Conservation (phyloP, 2,888 invertebrate genomes). For the Zele albiditarsus region DNA sequence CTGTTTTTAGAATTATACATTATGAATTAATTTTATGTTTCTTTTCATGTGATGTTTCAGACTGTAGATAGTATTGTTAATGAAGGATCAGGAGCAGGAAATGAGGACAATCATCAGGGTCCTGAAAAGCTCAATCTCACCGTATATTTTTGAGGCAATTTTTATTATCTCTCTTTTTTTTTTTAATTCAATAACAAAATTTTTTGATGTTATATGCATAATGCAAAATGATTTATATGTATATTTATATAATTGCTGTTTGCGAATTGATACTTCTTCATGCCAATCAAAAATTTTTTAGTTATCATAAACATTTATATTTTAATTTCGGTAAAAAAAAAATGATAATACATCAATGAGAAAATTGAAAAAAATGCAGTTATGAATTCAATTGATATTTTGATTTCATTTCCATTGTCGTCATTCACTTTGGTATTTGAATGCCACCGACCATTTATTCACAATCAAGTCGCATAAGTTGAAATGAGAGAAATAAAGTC, state of each 20-base stretch:
- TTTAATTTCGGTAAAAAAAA: neutral
- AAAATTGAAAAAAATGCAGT: neutral
- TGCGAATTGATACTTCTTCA: neutral
- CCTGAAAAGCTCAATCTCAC: slow-evolving; percentile 81
- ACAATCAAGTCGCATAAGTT: neutral
- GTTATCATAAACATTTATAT: neutral
- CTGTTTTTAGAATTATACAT: slow-evolving; percentile 49
- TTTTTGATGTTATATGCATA: neutral
- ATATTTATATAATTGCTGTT: neutral
- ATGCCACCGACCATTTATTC: neutral
- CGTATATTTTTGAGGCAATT: slow-evolving; percentile 77
- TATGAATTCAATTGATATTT: too few species aligned
- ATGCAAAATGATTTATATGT: neutral
- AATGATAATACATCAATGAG: neutral
- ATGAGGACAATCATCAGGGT: slow-evolving; percentile 62
- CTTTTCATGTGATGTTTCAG: slow-evolving; percentile 59
- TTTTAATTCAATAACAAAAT: neutral
- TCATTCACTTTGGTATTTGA: neutral
- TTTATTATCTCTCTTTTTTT: neutral
- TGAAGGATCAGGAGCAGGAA: slow-evolving; percentile 72
- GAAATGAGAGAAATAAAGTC: slow-evolving; percentile 26
- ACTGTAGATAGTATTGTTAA: slow-evolving; percentile 74
- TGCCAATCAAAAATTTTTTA: neutral
- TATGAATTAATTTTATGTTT: slow-evolving; percentile 34
- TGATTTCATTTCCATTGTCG: neutral